Base-by-base conservation (phyloP, 2,113 vertebrate species). In the human region DNA sequence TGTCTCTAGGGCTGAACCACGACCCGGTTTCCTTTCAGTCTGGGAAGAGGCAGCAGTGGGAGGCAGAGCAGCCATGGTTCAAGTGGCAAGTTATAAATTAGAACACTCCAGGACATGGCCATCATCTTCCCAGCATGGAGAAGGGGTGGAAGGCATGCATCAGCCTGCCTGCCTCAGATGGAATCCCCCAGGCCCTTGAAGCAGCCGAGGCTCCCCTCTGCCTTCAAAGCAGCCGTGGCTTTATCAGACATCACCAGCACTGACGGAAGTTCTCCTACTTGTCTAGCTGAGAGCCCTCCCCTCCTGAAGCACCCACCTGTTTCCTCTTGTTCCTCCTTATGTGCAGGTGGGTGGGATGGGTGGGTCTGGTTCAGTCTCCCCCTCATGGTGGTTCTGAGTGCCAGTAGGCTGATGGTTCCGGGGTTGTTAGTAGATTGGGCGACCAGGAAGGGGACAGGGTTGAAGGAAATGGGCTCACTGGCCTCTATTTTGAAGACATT, bases 51-150 rank as follows among this genome's bases (percentile, higher is more conserved):
- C 72, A 64, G 70, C 22, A 3, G 3, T 7, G 2, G 48, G 57
- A 73, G 25, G 70, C 40, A 13, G 12, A 50, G 14, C 23, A 35
- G 68, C 66, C 25, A 2, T 0, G 22, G 68, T 93, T 96, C 93
- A 73, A 17, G 94, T 14, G 59, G 45, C 55, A 73, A 73, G 75
- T 35, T 66, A 43, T n/a, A 89, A 55, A 82, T 83, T 17, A 89
- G 50, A 90, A 50, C 0, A 6, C 38, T 43, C n/a, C 17, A 32
- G 32, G 32, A 17, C 38, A 45, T 0, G 2, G 40, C n/a, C 45
- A 32, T 59, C 43, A 0, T 55, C 22, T 55, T 43, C 40, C 40
- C 27, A 12, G 38, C 0, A 0, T 14, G 11, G 80, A 87, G 61
- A 88, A 89, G 81, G 6, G 72, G 13, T 6, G 0, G 18, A 83